Evolutionary conservation across 23 tunicate genomes (phyloP).

Genomic region (Botrylloides violaceus): DNA sequence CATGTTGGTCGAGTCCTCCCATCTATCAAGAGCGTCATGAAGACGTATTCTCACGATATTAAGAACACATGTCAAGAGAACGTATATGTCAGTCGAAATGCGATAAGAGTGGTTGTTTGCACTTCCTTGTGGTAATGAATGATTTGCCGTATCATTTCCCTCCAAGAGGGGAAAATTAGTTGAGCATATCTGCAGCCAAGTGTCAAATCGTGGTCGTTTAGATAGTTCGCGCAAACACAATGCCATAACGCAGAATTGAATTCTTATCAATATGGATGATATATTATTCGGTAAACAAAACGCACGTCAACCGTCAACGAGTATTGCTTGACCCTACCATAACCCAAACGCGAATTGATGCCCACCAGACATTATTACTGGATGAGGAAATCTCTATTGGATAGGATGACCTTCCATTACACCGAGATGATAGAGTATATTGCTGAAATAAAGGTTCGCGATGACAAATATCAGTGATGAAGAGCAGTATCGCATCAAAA

Average conservation of each 20-base stretch:
- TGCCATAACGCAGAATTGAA: not conserved
- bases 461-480: conserved; percentile 1
- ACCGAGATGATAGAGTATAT: not conserved
- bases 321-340: not conserved
- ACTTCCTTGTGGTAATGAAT: not conserved
- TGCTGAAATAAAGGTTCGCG: not conserved
- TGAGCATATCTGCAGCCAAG: not conserved
- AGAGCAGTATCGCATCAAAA: not conserved
- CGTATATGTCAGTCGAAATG: not conserved
- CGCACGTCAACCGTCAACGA: not conserved
- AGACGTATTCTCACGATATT: not conserved
- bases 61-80: conserved; percentile 1
- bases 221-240: not conserved
- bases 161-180: not conserved
- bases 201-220: not conserved
- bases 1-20: not conserved
- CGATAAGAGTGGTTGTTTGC: not conserved
- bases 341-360: not conserved
- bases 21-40: not conserved
- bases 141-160: not conserved
- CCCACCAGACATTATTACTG: not conserved
- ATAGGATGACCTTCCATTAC: not conserved
- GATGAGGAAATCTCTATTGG: not conserved
- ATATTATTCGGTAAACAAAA: not conserved
- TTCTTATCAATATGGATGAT: not conserved